Evolutionary conservation across 2,797 vertebrate species (phyloP).

Genomic region (Pantherophis vulpinus): DNA sequence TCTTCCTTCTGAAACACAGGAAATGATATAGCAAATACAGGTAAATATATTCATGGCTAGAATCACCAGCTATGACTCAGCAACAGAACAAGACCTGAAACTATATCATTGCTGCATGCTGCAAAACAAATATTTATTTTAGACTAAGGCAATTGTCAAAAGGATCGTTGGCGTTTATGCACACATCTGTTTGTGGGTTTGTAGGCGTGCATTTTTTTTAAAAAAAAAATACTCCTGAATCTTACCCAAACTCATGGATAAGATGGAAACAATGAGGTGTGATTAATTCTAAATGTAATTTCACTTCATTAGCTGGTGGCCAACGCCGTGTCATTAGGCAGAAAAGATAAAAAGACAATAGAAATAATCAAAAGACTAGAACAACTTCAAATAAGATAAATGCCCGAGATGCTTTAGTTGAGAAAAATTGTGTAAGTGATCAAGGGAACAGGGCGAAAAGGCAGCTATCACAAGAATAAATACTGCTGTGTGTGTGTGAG

Average conservation of each 20-base stretch:
- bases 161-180: background rate
- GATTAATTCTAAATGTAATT: background rate
- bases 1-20: conserved; percentile 65
- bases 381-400: background rate
- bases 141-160: background rate
- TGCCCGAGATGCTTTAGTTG: background rate
- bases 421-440: background rate
- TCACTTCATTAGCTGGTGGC: background rate
- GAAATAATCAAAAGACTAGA: background rate
- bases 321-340: background rate
- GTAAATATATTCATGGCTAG: background rate
- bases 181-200: background rate
- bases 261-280: background rate
- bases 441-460: background rate
- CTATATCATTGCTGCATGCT: background rate
- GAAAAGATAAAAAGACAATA: background rate
- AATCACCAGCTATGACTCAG: background rate
- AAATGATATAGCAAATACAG: conserved; percentile 8
- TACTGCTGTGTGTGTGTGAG: background rate
- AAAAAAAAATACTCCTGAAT: background rate
- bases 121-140: background rate
- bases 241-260: background rate
- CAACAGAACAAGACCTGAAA: background rate
- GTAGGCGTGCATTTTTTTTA: background rate
- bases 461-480: background rate